A percentile compares a stretch with the other conserved stretches of the same genome.
phyloP scores from a whole-genome alignment of 2,888 invertebrate genomes.

The Thecophora atra region DNA sequence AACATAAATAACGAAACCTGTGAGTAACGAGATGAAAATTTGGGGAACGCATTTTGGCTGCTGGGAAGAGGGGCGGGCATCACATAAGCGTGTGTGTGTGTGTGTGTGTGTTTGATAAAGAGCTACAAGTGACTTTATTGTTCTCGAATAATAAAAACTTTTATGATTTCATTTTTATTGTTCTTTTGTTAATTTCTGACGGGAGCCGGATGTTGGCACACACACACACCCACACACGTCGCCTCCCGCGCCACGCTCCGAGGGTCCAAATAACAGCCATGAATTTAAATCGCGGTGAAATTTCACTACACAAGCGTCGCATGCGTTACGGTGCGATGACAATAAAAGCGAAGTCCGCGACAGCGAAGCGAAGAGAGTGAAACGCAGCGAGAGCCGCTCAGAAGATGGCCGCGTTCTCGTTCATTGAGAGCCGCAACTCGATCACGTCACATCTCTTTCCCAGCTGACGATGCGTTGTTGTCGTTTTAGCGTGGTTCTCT shows the following conservation, averaged over 20 bases:
- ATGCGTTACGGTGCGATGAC: conserved; percentile 26
- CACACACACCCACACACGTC: conserved; percentile 19
- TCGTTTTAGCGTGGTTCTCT: too few relatives aligned
- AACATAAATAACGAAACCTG: conserved; percentile 5
- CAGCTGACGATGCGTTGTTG: too few relatives aligned
- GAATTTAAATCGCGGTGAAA: conserved; percentile 31
- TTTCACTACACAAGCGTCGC: conserved; percentile 26
- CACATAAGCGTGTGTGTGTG: conserved; percentile 3
- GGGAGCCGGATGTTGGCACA: conserved; percentile 27
- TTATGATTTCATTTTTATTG: conserved; percentile 26
- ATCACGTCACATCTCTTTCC: too few relatives aligned
- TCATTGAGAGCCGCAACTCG: too few relatives aligned
- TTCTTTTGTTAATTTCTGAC: conserved; percentile 9
- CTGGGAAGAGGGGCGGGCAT: background rate
- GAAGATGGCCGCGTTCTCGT: too few relatives aligned
- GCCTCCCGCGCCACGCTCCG: background rate
- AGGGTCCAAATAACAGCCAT: conserved; percentile 31
- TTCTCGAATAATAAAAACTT: conserved; percentile 30
- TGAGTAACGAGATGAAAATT: conserved; percentile 24
- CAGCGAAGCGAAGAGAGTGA: background rate
- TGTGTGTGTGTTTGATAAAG: conserved; percentile 12
- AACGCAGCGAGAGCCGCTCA: too few relatives aligned
- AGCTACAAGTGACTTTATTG: conserved; percentile 32
- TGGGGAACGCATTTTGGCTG: background rate
- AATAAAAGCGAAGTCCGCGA: conserved; percentile 4